These are phyloP conservation scores for Julus scanicus DNA, from an alignment of 2,888 invertebrate genomes.

Conservation along the genomic window DNA sequence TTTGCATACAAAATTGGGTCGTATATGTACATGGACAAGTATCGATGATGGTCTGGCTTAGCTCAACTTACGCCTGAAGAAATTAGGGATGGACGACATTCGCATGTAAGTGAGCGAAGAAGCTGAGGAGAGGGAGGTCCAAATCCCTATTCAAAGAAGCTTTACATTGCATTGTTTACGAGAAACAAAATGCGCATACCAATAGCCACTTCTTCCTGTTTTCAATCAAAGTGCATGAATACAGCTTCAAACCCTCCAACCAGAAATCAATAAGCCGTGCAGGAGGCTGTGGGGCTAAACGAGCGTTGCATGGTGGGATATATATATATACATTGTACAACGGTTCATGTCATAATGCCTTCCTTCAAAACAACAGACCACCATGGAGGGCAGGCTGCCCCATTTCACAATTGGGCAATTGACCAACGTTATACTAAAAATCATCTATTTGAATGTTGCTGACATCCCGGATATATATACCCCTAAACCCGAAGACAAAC, in stretches of 20 bases:
- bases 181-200: conserved; percentile 42
- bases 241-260: conserved; percentile 18
- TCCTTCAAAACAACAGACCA: neutral
- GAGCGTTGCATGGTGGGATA: conserved; percentile 17
- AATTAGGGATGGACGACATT: neutral
- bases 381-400: too few relatives aligned
- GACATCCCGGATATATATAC: too few relatives aligned
- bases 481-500: too few relatives aligned
- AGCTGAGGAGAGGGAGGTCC: neutral
- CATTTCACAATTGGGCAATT: too few relatives aligned
- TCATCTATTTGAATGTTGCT: too few relatives aligned
- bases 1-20: conserved; percentile 3
- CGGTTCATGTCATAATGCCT: neutral
- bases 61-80: neutral
- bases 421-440: too few relatives aligned
- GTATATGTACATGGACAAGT: neutral
- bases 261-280: conserved; percentile 16
- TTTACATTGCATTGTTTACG: conserved; percentile 32
- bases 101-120: neutral
- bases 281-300: neutral
- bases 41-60: neutral
- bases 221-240: conserved; percentile 30
- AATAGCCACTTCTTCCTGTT: conserved; percentile 39
- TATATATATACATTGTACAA: neutral
- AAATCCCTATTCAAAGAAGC: conserved; percentile 39